These are phyloP conservation scores for Hoplias malabaricus DNA, from an alignment of 2,113 vertebrate genomes.

Conservation along the genomic window DNA sequence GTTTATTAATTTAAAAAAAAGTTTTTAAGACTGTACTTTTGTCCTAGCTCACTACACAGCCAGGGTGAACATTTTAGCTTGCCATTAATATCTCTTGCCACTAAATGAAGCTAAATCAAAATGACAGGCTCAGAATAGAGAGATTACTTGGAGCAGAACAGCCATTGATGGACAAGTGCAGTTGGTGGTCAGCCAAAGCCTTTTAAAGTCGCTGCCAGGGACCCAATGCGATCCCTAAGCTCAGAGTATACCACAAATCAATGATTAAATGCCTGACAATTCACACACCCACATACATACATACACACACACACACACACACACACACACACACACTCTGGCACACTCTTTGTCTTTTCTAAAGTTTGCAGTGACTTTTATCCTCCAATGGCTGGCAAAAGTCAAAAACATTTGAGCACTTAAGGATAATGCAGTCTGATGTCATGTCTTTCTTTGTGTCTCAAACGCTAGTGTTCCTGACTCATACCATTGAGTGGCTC, in stretches of 20 bases:
- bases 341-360: background rate
- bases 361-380: conserved; percentile 12
- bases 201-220: conserved; percentile 60
- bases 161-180: conserved; percentile 10
- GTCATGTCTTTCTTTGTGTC: background rate
- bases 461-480: background rate
- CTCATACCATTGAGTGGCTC: conserved; percentile 2
- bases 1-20: background rate
- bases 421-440: conserved; percentile 16
- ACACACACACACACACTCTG: background rate
- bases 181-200: conserved; percentile 52
- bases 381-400: background rate
- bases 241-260: conserved; percentile 53
- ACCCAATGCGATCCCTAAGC: conserved; percentile 52
- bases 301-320: background rate
- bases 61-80: background rate
- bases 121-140: conserved; percentile 32
- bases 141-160: conserved; percentile 19
- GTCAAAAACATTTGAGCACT: background rate
- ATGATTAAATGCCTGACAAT: background rate
- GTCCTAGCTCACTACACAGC: background rate
- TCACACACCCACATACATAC: background rate
- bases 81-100: background rate
- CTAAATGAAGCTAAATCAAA: conserved; percentile 44
- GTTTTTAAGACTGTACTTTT: background rate